Conservation (phyloP, 2,113 vertebrate species). For the Puffinus mauretanicus region DNA sequence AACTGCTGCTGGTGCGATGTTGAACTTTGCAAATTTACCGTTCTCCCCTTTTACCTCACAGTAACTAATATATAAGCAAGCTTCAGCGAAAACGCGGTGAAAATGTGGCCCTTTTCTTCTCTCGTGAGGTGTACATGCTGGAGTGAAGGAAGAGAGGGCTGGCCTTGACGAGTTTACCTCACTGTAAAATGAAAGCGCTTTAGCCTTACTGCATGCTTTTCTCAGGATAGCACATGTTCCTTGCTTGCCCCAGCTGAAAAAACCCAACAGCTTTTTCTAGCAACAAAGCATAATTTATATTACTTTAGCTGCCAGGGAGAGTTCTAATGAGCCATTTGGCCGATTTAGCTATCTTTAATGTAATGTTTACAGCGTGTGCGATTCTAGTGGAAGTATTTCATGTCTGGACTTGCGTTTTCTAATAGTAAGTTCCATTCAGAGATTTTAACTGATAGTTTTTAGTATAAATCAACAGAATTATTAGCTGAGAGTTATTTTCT, state of each 20-base stretch:
- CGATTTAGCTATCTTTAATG: background rate
- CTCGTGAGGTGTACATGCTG: accelerated
- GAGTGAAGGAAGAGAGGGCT: background rate
- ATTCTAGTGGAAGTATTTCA: background rate
- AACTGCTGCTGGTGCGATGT: background rate
- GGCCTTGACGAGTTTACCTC: background rate
- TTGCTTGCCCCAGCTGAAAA: background rate
- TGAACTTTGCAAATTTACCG: accelerated
- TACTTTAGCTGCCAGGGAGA: conserved; percentile 14
- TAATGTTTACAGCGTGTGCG: background rate
- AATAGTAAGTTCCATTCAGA: background rate
- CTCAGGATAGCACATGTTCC: background rate
- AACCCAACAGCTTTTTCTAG: background rate
- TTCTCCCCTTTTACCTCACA: background rate
- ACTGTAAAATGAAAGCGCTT: background rate
- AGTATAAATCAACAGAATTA: background rate
- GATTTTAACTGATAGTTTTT: background rate
- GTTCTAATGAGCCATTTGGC: background rate
- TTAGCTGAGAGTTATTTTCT: background rate
- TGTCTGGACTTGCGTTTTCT: conserved; percentile 9
- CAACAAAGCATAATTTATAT: background rate
- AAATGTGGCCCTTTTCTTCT: background rate
- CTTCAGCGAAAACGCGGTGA: accelerated
- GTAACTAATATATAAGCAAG: accelerated
- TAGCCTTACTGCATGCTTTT: background rate